Base-by-base conservation (phyloP, 1,140 invertebrate genomes). In the Caenorhabditis brenneri region DNA sequence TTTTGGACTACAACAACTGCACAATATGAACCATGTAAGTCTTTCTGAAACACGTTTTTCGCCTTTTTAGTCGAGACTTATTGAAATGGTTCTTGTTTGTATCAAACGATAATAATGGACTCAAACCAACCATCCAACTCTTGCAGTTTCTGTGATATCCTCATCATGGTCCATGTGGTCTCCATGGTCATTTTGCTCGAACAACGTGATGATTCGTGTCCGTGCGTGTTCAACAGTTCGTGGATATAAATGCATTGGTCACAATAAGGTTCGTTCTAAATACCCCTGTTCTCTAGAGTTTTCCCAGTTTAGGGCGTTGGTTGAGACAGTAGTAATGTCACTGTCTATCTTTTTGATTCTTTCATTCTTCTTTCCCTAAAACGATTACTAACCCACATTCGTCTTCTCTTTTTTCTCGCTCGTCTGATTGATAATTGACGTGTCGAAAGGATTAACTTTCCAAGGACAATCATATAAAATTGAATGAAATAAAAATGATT, bases 121-220 rank as follows among this genome's bases (percentile, higher is more conserved):
- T 15, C 10, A 1, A 58, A 12, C 1, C 12, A n/a, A 49, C 15
- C 24, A 22, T 6, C 48, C 4, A 51, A 0, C 15, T 31, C 6
- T 80, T 49, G 10, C 16, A 53, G 51, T 80, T 22, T 42, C 80
- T 31, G 80, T 81, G 42, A 81, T 81, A 58, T 81, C 80, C 10
- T 81, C 80, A 19, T 53, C 49, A 27, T 81, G 80, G 80, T 81
- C 80, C 15, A 53, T 53, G 36, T 81, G 80, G 80, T 81, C 80
- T 9, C 80, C 80, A 39, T 81, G 80, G 80, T 81, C 80, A 81
- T 81, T 81, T 42, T 81, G 80, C 15, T 81, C 80, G 15, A 58
- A 29, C 19, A 58, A 58, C 36, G 51, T 81, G 5, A 81, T 53
- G 53, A 58, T 81, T 29, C 49, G 80, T 42, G 80, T 81, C 19